A percentile compares a stretch with the other conserved stretches of the same genome.
These are phyloP conservation scores for Cataglyphis altisquamis DNA, from an alignment of 2,888 invertebrate species.

Conservation along the genomic window DNA sequence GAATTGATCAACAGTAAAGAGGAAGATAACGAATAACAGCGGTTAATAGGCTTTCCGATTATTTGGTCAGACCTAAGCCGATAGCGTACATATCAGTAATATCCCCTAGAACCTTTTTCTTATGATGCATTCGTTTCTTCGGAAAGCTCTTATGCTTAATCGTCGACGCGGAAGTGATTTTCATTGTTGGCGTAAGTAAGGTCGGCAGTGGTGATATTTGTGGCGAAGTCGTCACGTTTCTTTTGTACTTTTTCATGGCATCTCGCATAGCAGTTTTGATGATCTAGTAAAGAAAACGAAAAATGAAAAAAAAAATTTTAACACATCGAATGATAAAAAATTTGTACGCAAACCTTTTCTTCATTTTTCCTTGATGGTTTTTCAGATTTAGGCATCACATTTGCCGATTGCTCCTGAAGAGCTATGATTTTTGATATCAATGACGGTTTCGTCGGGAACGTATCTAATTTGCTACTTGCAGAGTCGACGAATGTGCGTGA, in stretches of 20 bases:
- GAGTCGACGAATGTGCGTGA: slow-evolving; percentile 24
- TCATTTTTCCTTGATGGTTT: slow-evolving; percentile 68
- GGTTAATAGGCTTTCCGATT: slow-evolving; percentile 33
- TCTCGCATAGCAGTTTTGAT: slow-evolving; percentile 78
- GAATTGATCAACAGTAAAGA: slow-evolving; percentile 62
- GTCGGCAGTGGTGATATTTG: slow-evolving; percentile 71
- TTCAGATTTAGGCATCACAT: slow-evolving; percentile 62
- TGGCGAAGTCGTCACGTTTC: slow-evolving; percentile 65
- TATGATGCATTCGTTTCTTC: slow-evolving; percentile 71
- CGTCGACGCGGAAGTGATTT: slow-evolving; percentile 56
- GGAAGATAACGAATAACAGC: slow-evolving; percentile 56
- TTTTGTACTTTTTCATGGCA: slow-evolving; percentile 80
- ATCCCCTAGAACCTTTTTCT: slow-evolving; percentile 74
- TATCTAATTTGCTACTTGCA: slow-evolving; percentile 51
- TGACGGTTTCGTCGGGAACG: slow-evolving; percentile 66
- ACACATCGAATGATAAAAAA: background rate
- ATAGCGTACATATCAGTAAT: slow-evolving; percentile 82
- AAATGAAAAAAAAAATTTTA: background rate
- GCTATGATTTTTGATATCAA: slow-evolving; percentile 77
- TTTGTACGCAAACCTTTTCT: slow-evolving; percentile 71
- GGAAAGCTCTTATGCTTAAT: slow-evolving; percentile 69
- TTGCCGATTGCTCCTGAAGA: slow-evolving; percentile 75
- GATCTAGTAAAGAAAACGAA: slow-evolving; percentile 62
- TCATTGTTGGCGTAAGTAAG: slow-evolving; percentile 58
- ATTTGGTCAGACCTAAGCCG: slow-evolving; percentile 77